Base-by-base conservation (phyloP, 1,140 invertebrate species). In the Aphaenogaster ashmeadi region DNA sequence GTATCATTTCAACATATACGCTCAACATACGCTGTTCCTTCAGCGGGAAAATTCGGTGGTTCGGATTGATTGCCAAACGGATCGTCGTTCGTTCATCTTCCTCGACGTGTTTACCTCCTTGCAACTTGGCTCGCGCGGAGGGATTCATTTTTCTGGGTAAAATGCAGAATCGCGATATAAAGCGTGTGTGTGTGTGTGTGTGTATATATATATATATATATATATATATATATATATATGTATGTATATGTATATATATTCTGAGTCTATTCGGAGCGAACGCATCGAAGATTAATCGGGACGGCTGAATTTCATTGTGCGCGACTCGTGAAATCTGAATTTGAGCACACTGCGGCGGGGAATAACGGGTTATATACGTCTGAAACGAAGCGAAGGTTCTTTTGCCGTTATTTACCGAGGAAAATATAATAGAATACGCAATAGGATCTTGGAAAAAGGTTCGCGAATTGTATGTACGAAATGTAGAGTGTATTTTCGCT, bases 261-360 rank as follows among this genome's bases (percentile, higher is more conserved):
- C 27, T 27, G 27, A 27, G 27, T 54, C 15, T 38, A 74, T 74
- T 56, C 71, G 21, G 18, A 8, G 3, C 18, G 50, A 36, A n/a
- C 47, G 52, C 9, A 62, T 78, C n/a, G 60, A 64, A 64, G 75
- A 78, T 78, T 78, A 78, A 44, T 44, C 18, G 56, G 36, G 38
- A 62, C 5, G 15, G 27, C 15, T 72, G 56, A 47, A 36, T 47
- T 62, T 78, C 6, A 62, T 60, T 78, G 15, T 36, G 41, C 8
- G 27, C 8, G 15, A 58, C n/a, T 78, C 27, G 18, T n/a, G 18
- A 79, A 78, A 36, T 64, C 41, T 64, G 58, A 64, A 64, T 79
- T 79, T 27, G 27, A 64, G 9, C 1, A n/a, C 41, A 27, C 15
- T 11, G 9, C 6, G 27, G 2, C 21, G 33, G n/a, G 6, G 11